These are phyloP conservation scores for Bimastos eiseni DNA, from an alignment of 2,888 invertebrate genomes.

Conservation along the genomic window DNA sequence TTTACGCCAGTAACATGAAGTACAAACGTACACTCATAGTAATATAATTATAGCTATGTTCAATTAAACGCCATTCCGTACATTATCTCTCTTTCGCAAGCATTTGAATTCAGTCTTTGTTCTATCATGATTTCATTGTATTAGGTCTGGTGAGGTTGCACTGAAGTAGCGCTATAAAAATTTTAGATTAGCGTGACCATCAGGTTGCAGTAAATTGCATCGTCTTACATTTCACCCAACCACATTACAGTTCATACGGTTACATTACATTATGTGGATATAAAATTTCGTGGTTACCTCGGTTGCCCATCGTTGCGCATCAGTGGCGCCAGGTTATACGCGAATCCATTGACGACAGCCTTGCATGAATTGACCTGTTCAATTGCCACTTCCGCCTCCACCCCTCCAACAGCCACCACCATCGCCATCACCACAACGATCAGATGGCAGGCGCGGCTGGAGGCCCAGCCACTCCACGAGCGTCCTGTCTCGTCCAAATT, in stretches of 20 bases:
- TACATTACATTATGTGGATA: too few relatives aligned
- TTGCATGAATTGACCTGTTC: background rate
- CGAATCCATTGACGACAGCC: background rate
- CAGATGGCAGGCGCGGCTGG: background rate
- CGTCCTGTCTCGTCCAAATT: background rate
- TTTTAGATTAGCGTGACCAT: too few relatives aligned
- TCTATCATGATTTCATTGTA: too few relatives aligned
- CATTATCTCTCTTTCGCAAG: too few relatives aligned
- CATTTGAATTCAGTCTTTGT: too few relatives aligned
- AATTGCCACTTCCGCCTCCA: background rate
- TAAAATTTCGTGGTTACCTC: background rate
- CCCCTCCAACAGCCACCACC: background rate
- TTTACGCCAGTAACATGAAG: too few relatives aligned
- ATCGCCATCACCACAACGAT: background rate
- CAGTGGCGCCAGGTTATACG: constrained; percentile 21
- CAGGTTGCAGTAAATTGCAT: background rate
- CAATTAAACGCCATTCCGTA: too few relatives aligned
- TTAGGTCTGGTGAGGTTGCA: too few relatives aligned
- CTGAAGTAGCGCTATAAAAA: too few relatives aligned
- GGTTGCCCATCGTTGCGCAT: background rate
- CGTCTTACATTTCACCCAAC: background rate
- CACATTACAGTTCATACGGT: background rate
- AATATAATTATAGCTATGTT: too few relatives aligned
- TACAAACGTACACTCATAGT: too few relatives aligned
- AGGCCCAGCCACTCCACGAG: background rate